phyloP scores from a whole-genome alignment of 2,888 invertebrate genomes.

The Campoplex nolae region DNA sequence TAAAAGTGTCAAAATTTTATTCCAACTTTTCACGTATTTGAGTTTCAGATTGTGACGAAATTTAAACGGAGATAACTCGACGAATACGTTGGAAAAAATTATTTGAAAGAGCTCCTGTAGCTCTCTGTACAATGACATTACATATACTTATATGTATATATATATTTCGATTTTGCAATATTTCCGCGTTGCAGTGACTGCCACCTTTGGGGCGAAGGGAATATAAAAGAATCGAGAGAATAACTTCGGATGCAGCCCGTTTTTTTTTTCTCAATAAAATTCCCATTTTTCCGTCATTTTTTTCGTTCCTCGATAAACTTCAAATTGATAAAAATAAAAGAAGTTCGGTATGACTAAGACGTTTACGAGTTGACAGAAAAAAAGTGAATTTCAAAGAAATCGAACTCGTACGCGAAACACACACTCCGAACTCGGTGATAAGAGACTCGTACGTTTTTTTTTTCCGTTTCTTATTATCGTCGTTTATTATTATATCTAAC shows the following conservation, averaged over 20 bases:
- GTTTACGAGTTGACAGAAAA: neutral
- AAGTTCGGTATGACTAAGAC: neutral
- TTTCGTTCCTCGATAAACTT: neutral
- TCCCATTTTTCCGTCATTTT: neutral
- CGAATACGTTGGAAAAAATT: neutral
- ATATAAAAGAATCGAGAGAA: conserved; percentile 39
- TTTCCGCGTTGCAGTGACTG: conserved; percentile 45
- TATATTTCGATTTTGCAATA: conserved; percentile 24
- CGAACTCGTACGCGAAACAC: neutral
- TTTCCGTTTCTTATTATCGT: neutral
- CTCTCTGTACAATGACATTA: conserved; percentile 1
- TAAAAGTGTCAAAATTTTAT: conserved; percentile 1
- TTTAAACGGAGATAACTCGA: neutral
- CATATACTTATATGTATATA: neutral
- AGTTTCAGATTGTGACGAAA: neutral
- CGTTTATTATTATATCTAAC: conserved; percentile 25
- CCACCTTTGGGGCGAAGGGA: conserved; percentile 45
- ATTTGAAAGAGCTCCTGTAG: neutral
- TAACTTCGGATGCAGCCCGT: conserved; percentile 26
- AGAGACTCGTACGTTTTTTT: conserved; percentile 5
- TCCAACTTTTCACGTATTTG: neutral
- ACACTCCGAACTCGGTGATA: conserved; percentile 17
- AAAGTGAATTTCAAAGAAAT: neutral
- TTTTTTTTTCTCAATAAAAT: neutral
- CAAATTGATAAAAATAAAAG: neutral